Conservation (phyloP, 2,888 invertebrate genomes). For the Kuschelorhynchus macadamiae region DNA sequence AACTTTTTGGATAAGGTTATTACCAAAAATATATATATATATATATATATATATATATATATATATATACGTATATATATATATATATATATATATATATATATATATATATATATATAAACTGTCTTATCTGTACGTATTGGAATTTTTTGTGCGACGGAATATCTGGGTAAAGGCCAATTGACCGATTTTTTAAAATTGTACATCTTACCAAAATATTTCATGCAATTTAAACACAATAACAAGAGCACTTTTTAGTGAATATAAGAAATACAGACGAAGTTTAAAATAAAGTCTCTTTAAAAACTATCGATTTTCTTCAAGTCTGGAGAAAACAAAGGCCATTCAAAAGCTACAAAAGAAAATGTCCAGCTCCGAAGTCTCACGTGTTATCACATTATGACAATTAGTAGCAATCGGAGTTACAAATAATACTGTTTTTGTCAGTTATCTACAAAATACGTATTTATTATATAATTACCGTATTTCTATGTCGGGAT, state of each 20-base stretch:
- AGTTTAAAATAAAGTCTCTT: slow-evolving; percentile 18
- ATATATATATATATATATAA: too few species aligned
- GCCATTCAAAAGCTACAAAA: slow-evolving; percentile 42
- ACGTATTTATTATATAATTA: slow-evolving; percentile 60
- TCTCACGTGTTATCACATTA: slow-evolving; percentile 41
- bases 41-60: too few species aligned
- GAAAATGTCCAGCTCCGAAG: slow-evolving; percentile 43
- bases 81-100: too few species aligned
- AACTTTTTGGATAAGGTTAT: too few species aligned
- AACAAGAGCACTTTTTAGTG: too few species aligned
- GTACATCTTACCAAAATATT: neutral
- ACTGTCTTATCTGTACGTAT: too few species aligned
- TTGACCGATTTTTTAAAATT: neutral
- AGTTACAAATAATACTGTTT: slow-evolving; percentile 61
- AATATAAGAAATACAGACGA: neutral
- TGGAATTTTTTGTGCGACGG: too few species aligned
- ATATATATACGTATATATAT: too few species aligned
- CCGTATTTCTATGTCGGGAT: slow-evolving; percentile 16
- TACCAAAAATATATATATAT: too few species aligned
- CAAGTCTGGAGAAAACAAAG: slow-evolving; percentile 37
- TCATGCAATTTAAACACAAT: neutral
- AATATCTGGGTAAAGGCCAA: too few species aligned
- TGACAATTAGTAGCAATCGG: slow-evolving; percentile 45
- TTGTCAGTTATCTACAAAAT: slow-evolving; percentile 64
- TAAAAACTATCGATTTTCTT: slow-evolving; percentile 34